A percentile compares a stretch with the other conserved stretches of the same genome.
Conservation (phyloP, 2,888 invertebrate species). For the Tachystola acroxantha region DNA sequence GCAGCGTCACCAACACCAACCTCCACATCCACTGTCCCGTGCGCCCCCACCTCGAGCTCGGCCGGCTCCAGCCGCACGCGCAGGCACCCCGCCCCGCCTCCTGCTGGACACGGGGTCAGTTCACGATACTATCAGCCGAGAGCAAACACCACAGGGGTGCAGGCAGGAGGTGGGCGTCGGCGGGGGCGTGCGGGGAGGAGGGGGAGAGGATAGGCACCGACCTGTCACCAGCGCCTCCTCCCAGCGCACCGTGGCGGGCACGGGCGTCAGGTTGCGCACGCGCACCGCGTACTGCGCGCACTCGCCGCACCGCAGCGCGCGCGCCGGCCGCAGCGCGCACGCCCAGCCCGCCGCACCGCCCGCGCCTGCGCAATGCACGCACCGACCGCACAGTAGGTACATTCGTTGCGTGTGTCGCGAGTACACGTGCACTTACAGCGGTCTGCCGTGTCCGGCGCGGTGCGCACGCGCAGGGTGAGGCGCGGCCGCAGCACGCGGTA, state of each 20-base stretch:
- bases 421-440: neutral
- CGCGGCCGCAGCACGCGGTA: conserved; percentile 54
- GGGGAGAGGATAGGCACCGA: neutral
- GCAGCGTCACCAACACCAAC: conserved; percentile 1
- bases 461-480: conserved; percentile 31
- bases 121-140: no score
- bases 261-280: conserved; percentile 46
- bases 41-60: conserved; percentile 27
- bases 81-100: conserved; percentile 30
- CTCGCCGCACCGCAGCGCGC: conserved; percentile 27
- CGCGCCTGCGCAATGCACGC: conserved; percentile 17
- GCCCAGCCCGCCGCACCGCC: conserved; percentile 23
- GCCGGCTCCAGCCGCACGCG: no score
- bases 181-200: neutral
- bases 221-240: conserved; percentile 32
- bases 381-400: neutral
- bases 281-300: conserved; percentile 36
- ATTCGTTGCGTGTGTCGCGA: neutral
- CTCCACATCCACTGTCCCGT: neutral
- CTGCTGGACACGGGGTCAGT: conserved; percentile 25
- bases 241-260: conserved; percentile 43
- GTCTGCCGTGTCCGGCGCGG: conserved; percentile 26
- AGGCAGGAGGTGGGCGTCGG: conserved; percentile 14
- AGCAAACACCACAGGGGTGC: neutral
- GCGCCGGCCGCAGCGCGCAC: conserved; percentile 26